Evolutionary conservation across 2,113 vertebrate species (phyloP), one percentile per base, ranked within the genome.

Genomic region (Epinephelus moara): DNA sequence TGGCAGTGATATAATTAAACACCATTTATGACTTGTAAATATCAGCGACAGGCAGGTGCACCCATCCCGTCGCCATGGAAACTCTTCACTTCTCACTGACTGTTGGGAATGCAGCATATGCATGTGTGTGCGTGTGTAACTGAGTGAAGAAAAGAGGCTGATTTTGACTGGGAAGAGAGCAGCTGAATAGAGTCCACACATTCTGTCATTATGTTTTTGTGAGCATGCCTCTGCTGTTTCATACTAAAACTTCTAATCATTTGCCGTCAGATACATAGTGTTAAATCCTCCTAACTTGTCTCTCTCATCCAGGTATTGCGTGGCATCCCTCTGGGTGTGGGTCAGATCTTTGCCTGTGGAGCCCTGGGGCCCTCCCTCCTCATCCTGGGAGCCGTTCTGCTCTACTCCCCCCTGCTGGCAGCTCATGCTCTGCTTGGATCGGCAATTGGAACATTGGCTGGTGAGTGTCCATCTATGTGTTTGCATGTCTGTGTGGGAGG

Each of bases 281-380:
- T 42, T 19, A 14, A 37, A 5, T 40, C 45, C n/a, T 50, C 19
- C 19, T 2, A 40, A 2, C 18, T 5, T 18, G 9, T 27, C 23
- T 30, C 63, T 75, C 42, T 74, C 53, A 4, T 55, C 62, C 80
- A 96, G 96, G 88, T 96, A 19, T 59, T 94, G 6, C 88, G 55
- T 82, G 95, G 95, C 56, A 89, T 95, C 79, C 79, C 90, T 63
- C 81, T 95, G 17, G 95, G 95, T 0, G 94, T 96, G 71, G 95
- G 96, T 55, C 95, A 96, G 90, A 94, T 96, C 73, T 96, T 85
- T 21, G 92, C 93, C 55, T 96, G 95, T 77, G 89, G 45, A 33
- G 80, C 72, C 6, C 55, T 95, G 14, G 88, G 91, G 12, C 89
- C 95, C 15, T 92, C 94, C 8, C 66, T 95, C 18, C 87, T 96